Evolutionary conservation across 92 coral and sea anemone species (phyloP).

Genomic region (Paramuricea clavata): DNA sequence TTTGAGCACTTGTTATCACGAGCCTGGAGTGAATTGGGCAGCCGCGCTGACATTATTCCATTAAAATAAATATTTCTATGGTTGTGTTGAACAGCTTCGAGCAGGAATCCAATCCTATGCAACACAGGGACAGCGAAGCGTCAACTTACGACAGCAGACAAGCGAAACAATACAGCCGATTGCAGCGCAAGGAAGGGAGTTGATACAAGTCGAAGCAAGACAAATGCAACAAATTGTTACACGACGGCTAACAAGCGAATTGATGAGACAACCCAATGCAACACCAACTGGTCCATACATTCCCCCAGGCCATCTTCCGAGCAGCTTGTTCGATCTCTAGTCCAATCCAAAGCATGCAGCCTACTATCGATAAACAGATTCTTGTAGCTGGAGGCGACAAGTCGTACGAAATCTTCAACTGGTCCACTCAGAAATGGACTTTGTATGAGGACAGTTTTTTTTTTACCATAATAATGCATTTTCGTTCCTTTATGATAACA

Average conservation of each 20-base stretch:
- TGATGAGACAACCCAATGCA: not conserved
- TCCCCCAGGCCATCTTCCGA: not conserved
- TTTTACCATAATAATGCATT: not conserved
- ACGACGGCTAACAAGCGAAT: not conserved
- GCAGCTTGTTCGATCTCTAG: not conserved
- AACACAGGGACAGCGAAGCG: not conserved
- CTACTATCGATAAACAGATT: not conserved
- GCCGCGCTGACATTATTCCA: no score
- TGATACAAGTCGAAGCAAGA: not conserved
- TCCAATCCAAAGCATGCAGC: not conserved
- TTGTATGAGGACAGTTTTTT: not conserved
- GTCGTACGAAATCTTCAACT: not conserved
- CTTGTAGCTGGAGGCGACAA: not conserved
- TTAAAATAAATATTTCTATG: no score
- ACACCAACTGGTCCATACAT: not conserved
- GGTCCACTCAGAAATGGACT: not conserved
- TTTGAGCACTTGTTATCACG: no score
- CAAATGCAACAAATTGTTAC: not conserved
- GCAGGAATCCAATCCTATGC: not conserved
- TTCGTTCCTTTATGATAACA: constrained; percentile 18
- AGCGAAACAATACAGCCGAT: no score
- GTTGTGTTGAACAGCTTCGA: no score
- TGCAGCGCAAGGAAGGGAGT: no score
- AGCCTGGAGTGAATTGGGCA: no score
- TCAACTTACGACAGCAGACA: no score